phyloP scores from a whole-genome alignment of 2,797 vertebrate genomes.

The Phataginus tricuspis region DNA sequence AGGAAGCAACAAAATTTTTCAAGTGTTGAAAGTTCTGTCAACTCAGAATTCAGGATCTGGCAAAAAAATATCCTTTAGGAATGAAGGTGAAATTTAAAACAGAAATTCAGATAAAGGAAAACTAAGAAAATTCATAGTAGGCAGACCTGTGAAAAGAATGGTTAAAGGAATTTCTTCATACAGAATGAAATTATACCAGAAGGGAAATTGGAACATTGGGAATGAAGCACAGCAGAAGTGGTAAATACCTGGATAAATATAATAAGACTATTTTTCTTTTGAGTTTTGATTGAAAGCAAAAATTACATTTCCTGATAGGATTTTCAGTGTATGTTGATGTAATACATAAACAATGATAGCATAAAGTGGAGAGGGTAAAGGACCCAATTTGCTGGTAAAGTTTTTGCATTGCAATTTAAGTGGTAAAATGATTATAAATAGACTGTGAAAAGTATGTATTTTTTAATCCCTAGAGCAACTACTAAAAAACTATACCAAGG shows the following conservation, averaged over 20 bases:
- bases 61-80: background rate
- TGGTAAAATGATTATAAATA: conserved; percentile 45
- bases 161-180: background rate
- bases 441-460: background rate
- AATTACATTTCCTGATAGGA: background rate
- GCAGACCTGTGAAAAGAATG: background rate
- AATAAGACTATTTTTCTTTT: background rate
- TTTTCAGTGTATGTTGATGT: background rate
- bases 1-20: background rate
- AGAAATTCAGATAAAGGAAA: background rate
- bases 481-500: background rate
- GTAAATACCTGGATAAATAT: background rate
- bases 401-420: background rate
- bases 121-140: background rate
- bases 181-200: background rate
- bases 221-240: background rate
- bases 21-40: background rate
- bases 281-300: conserved; percentile 18
- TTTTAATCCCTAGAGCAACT: background rate
- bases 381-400: background rate
- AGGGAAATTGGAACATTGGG: background rate
- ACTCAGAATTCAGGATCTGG: background rate
- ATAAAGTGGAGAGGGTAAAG: background rate
- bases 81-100: background rate
- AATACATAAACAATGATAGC: background rate